phyloP scores from a whole-genome alignment of 2,113 vertebrate species.

The Lagopus leucura region DNA sequence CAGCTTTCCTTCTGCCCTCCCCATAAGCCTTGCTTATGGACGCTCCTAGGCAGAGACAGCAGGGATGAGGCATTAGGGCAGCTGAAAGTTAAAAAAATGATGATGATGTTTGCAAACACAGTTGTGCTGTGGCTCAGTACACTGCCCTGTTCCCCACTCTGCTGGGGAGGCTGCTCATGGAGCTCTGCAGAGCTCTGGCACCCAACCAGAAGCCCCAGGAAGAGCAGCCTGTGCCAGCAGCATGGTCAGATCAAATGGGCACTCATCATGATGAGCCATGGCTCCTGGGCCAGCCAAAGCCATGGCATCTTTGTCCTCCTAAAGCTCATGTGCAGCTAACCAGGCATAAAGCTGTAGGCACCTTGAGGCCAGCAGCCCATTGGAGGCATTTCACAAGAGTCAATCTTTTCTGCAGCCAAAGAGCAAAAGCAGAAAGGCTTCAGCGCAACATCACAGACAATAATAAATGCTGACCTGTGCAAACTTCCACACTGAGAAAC shows the following conservation, averaged over 20 bases:
- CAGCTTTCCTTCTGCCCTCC: neutral
- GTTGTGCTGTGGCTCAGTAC: neutral
- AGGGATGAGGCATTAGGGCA: neutral
- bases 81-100: neutral
- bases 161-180: neutral
- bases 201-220: neutral
- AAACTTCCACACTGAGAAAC: neutral
- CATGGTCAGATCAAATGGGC: neutral
- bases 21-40: neutral
- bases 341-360: neutral
- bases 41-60: neutral
- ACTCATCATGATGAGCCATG: neutral
- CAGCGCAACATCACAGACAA: neutral
- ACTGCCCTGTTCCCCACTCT: neutral
- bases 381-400: neutral
- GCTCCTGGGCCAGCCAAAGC: conserved; percentile 55
- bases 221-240: neutral
- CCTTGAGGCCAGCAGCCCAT: neutral
- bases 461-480: neutral
- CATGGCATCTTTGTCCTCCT: neutral
- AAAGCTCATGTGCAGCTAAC: neutral
- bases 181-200: neutral
- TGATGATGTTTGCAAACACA: neutral
- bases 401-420: neutral
- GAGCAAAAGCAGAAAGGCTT: conserved; percentile 13